Base-by-base conservation (phyloP, 2,113 vertebrate genomes). In the Nibea albiflora region DNA sequence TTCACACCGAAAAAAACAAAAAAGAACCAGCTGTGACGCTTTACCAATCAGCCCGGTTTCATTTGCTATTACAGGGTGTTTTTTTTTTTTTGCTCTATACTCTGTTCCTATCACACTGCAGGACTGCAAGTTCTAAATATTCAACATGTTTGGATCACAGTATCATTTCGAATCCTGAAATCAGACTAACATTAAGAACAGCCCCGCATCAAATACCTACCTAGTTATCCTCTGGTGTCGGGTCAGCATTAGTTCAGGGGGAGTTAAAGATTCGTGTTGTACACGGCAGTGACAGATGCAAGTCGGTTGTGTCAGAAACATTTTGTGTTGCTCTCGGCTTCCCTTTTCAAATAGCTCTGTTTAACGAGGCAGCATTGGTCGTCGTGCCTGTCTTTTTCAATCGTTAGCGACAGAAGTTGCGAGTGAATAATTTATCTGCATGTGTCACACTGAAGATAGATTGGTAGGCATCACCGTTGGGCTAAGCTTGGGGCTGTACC, bases 361-460 rank as follows among this genome's bases (percentile, higher is more conserved):
- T 46, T 47, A 65, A 53, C 7, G 15, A 74, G 35, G 44, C 17
- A 14, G 28, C 49, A 77, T 64, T 19, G 20, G 53, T 52, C 17
- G 19, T 26, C 44, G 31, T 26, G 64, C 5, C 60, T 20, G n/a
- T 52, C 10, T 64, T 74, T 47, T 64, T 28, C 9, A 4, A 8
- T 71, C 9, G 3, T 24, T 46, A 47, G 56, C 47, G 22, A 17
- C 53, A n/a, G 52, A 65, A 82, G 22, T 16, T 72, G 47, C 14
- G 14, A 14, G n/a, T 73, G 39, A 73, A 73, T 80, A 46, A 68
- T 87, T 50, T 3, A 60, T 67, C 52, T 52, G 11, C 24, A 31
- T 17, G 57, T 60, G 20, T 77, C 68, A 54, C 62, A 46, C 26
- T 66, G 31, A 58, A 60, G 46, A 60, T 14, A 26, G 42, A 73